These are phyloP conservation scores for Vanessa cardui DNA, from an alignment of 2,888 invertebrate species.

Conservation along the genomic window DNA sequence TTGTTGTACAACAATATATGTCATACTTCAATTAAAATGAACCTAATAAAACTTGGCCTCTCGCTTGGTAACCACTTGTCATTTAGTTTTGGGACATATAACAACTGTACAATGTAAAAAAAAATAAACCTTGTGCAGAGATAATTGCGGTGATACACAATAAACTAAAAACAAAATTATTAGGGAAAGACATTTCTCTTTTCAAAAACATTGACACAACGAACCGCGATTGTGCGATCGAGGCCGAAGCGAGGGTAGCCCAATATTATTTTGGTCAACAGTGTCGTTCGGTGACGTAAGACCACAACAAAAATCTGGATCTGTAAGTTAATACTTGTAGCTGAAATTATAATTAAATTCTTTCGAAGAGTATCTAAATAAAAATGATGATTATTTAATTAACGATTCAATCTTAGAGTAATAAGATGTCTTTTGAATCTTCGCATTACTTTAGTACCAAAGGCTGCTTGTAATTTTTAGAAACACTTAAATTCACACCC, in stretches of 20 bases:
- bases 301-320: constrained; percentile 95
- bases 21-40: too few relatives aligned
- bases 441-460: too few relatives aligned
- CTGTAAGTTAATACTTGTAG: constrained; percentile 82
- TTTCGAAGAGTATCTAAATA: background rate
- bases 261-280: constrained; percentile 84
- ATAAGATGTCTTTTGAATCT: too few relatives aligned
- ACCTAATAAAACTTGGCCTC: too few relatives aligned
- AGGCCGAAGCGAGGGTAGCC: constrained; percentile 77
- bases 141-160: constrained; percentile 31
- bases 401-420: too few relatives aligned
- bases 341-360: constrained; percentile 13
- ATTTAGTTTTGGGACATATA: too few relatives aligned
- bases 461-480: too few relatives aligned
- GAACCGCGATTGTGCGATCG: constrained; percentile 85
- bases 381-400: too few relatives aligned
- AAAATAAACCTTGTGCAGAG: constrained; percentile 29
- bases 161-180: constrained; percentile 28
- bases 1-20: too few relatives aligned
- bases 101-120: background rate
- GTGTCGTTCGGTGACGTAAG: constrained; percentile 90
- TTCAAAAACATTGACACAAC: constrained; percentile 82
- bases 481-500: too few relatives aligned
- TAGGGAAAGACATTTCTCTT: constrained; percentile 63
- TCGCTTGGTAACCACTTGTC: too few relatives aligned